phyloP scores from a whole-genome alignment of 2,113 vertebrate genomes.

The Pelobates fuscus region DNA sequence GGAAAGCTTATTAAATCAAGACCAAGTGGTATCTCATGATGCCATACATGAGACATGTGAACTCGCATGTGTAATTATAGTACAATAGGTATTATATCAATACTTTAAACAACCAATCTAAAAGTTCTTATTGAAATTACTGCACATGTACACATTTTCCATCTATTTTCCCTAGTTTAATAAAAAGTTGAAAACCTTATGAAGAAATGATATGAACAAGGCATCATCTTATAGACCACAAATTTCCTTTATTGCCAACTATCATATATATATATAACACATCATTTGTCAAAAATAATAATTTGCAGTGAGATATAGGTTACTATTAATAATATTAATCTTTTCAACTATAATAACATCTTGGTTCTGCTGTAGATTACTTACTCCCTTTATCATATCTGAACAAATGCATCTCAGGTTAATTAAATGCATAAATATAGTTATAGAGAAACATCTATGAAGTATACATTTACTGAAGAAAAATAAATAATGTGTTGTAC shows the following conservation, averaged over 20 bases:
- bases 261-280: slow-evolving; percentile 24
- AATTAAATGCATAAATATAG: not conserved
- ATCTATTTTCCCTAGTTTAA: too few relatives aligned
- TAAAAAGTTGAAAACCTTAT: too few relatives aligned
- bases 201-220: too few relatives aligned
- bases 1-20: too few relatives aligned
- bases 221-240: too few relatives aligned
- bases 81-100: too few relatives aligned
- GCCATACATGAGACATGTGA: too few relatives aligned
- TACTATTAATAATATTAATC: slow-evolving; percentile 12
- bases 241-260: not conserved
- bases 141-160: too few relatives aligned
- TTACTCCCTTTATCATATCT: not conserved
- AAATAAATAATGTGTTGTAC: not conserved
- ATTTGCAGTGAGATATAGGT: not conserved
- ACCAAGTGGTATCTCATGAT: too few relatives aligned
- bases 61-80: too few relatives aligned
- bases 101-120: too few relatives aligned
- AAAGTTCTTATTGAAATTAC: too few relatives aligned
- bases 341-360: not conserved
- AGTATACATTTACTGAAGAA: not conserved
- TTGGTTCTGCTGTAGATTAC: not conserved
- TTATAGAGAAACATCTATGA: not conserved
- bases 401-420: not conserved
- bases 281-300: slow-evolving; percentile 23